Percentiles rank a stretch among this genome's conserved stretches.
Evolutionary conservation across 1,140 invertebrate species (phyloP).

Genomic region (Drosophila ogumai): DNA sequence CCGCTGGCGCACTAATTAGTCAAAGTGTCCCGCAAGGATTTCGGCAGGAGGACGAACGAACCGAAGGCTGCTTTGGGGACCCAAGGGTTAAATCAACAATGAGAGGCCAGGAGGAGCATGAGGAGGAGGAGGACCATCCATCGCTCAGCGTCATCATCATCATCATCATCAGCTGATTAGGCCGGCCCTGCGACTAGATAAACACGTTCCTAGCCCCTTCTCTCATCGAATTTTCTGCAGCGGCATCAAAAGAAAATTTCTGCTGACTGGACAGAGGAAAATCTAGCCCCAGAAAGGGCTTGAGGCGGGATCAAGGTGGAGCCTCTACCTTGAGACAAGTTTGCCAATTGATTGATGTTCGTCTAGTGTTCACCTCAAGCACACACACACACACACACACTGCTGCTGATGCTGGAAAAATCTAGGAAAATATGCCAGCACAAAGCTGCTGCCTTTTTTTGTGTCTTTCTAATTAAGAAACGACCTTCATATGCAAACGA

Average conservation of each 20-base stretch:
- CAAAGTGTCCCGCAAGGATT: slow-evolving; percentile 67
- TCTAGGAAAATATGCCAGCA: slow-evolving; percentile 29
- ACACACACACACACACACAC: not conserved
- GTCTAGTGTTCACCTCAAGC: slow-evolving; percentile 48
- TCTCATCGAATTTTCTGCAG: slow-evolving; percentile 54
- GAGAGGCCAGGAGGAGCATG: not conserved
- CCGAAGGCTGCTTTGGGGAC: slow-evolving; percentile 5
- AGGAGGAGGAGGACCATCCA: not conserved
- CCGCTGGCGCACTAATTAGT: slow-evolving; percentile 75
- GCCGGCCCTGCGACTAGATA: slow-evolving; percentile 59
- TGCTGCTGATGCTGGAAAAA: slow-evolving; percentile 21
- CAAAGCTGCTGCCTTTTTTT: slow-evolving; percentile 9
- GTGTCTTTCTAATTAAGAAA: slow-evolving; percentile 19
- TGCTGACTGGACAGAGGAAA: slow-evolving; percentile 32
- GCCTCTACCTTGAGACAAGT: slow-evolving; percentile 41
- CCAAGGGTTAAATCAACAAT: slow-evolving; percentile 70
- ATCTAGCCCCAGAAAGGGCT: slow-evolving; percentile 9
- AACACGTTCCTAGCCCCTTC: slow-evolving; percentile 54
- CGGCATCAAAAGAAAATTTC: slow-evolving; percentile 43
- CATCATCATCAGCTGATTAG: slow-evolving; percentile 63
- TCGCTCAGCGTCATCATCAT: slow-evolving; percentile 44
- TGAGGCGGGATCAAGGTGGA: slow-evolving; percentile 40
- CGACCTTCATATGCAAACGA: slow-evolving; percentile 37
- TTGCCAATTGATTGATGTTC: slow-evolving; percentile 50
- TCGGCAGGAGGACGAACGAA: not conserved